Percentiles rank a stretch among this genome's conserved stretches.
Evolutionary conservation across 2,797 vertebrate species (phyloP).

Genomic region (Oreortyx pictus): DNA sequence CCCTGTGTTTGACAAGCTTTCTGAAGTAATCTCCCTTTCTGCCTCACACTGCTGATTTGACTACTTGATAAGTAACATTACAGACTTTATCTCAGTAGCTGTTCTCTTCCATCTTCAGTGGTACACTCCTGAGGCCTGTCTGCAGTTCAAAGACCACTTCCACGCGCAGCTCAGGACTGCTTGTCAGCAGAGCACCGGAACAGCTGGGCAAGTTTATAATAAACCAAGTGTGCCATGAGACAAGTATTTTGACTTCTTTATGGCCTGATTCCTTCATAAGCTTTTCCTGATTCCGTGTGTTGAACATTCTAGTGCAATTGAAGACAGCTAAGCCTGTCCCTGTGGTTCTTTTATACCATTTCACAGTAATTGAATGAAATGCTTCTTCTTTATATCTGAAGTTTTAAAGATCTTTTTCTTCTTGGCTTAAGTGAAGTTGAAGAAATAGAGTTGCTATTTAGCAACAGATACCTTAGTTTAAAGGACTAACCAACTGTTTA

Average conservation of each 20-base stretch:
- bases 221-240: not conserved
- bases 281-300: not conserved
- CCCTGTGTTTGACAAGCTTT: not conserved
- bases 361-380: not conserved
- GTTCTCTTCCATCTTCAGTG: slow-evolving; percentile 76
- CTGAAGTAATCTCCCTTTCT: not conserved
- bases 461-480: not conserved
- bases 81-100: not conserved
- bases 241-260: not conserved
- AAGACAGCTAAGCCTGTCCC: not conserved
- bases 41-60: not conserved
- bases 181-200: slow-evolving; percentile 76
- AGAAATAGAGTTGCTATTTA: not conserved
- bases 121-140: slow-evolving; percentile 86
- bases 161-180: slow-evolving; percentile 77
- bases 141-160: slow-evolving; percentile 87
- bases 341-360: not conserved
- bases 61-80: not conserved
- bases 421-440: not conserved
- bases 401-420: not conserved
- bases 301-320: not conserved
- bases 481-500: not conserved
- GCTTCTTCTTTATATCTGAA: not conserved
- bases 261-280: not conserved
- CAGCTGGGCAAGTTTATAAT: slow-evolving; percentile 81